Evolutionary conservation across 2,888 invertebrate genomes (phyloP), one percentile per base, ranked within the genome.

Genomic region (Limnephilus marmoratus): DNA sequence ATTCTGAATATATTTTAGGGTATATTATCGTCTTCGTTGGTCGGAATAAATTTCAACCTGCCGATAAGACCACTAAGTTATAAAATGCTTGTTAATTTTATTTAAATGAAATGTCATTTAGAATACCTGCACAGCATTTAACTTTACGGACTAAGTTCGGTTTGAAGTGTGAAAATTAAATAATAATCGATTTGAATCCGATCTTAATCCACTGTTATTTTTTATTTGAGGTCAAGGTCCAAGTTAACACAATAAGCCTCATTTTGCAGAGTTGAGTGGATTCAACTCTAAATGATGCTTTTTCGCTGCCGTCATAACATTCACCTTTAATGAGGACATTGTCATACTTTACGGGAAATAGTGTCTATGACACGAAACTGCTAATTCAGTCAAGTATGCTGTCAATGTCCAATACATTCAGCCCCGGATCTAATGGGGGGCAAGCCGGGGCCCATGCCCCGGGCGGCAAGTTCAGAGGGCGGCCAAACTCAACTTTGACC

Each of bases 211-310:
- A n/a, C 68, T n/a, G 68, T 68, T 68, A 68, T 83, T 83, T 83
- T 83, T 37, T n/a, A 83, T 83, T 83, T 83, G 31, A 41, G 83
- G 83, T 83, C 83, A 83, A 83, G 83, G 83, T 83, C 37, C 41
- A 83, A 83, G 83, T 34, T 2, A 83, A 83, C 37, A 83, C 83
- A 83, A 83, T 83, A 83, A 83, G 37, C 34, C 83, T 34, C 83
- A 24, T 83, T 83, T 83, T 34, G 83, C 34, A 15, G 31, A 83
- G 83, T 37, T 4, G 83, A 83, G 15, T 83, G 24, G n/a, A 83
- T 37, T 37, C 24, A 37, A 83, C 24, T 37, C 24, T 37, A 31
- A 31, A 83, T 37, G 15, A 41, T 34, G 37, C 41, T n/a, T 83
- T n/a, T 83, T 37, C 37, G 34, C 83, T 18, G 24, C 24, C 83